phyloP scores from a whole-genome alignment of 2,797 vertebrate genomes.

The Coilia nasus region DNA sequence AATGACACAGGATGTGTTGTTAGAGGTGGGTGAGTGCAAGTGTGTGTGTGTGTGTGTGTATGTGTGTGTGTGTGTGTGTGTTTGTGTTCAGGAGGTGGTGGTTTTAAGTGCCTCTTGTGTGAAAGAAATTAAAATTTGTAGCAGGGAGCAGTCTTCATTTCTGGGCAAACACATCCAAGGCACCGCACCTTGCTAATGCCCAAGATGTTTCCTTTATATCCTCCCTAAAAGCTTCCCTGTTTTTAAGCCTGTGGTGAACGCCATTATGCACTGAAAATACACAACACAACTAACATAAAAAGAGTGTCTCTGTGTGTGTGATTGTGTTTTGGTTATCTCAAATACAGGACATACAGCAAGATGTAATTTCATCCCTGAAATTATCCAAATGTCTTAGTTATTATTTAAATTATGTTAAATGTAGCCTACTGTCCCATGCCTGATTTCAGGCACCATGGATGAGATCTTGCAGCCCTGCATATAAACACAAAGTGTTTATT shows the following conservation, averaged over 20 bases:
- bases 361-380: too few relatives aligned
- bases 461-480: too few relatives aligned
- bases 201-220: neutral
- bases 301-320: neutral
- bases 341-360: too few relatives aligned
- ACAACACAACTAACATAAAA: neutral
- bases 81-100: neutral
- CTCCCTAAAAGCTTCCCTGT: neutral
- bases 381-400: too few relatives aligned
- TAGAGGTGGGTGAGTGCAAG: neutral
- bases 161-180: neutral
- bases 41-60: slow-evolving; percentile 6
- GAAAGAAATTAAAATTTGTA: slow-evolving; percentile 29
- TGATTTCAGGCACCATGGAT: too few relatives aligned
- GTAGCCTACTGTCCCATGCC: too few relatives aligned
- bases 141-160: neutral
- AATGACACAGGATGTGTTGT: slow-evolving; percentile 8
- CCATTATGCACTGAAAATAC: neutral
- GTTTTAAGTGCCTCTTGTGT: slow-evolving; percentile 52
- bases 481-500: too few relatives aligned
- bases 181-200: neutral
- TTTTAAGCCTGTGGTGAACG: neutral
- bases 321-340: neutral
- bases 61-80: slow-evolving; percentile 23
- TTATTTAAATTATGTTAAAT: too few relatives aligned